Evolutionary conservation across 2,113 vertebrate genomes (phyloP).

Genomic region (Coptodon bakossiorum): DNA sequence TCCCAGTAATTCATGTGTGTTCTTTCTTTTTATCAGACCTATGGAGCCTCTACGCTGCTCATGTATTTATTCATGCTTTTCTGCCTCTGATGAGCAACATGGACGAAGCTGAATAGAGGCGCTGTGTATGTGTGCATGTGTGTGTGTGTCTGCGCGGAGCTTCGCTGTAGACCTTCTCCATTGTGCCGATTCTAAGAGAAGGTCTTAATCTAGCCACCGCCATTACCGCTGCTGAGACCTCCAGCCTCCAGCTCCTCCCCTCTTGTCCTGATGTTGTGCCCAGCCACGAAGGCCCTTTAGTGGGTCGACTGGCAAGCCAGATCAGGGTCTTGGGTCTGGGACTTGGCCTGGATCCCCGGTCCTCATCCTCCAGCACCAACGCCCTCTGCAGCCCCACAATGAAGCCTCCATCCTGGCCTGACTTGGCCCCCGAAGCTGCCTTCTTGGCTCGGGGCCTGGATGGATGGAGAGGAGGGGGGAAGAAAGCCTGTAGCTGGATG

Average conservation of each 20-base stretch:
- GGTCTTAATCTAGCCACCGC: constrained; percentile 66
- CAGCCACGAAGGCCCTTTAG: constrained; percentile 48
- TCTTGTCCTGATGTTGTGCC: constrained; percentile 53
- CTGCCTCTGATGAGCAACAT: constrained; percentile 60
- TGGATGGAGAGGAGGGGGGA: constrained; percentile 4
- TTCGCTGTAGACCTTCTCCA: constrained; percentile 40
- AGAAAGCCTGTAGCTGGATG: constrained; percentile 50
- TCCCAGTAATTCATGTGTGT: constrained; percentile 48
- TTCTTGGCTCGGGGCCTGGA: constrained; percentile 49
- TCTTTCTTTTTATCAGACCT: constrained; percentile 53
- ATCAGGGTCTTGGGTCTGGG: constrained; percentile 54
- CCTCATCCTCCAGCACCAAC: constrained; percentile 31
- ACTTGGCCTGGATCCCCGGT: constrained; percentile 55
- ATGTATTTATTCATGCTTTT: constrained; percentile 66
- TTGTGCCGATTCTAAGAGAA: constrained; percentile 54
- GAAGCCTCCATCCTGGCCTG: constrained; percentile 46
- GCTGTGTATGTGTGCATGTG: constrained; percentile 2
- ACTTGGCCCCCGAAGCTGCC: constrained; percentile 46
- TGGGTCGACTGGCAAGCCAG: constrained; percentile 41
- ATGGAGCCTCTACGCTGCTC: constrained; percentile 42
- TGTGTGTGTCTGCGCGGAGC: neutral
- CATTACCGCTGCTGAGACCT: constrained; percentile 61
- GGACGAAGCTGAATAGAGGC: constrained; percentile 47
- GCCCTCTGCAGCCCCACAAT: constrained; percentile 22
- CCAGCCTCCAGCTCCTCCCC: constrained; percentile 36